These are phyloP conservation scores for Archips crataeganus DNA, from an alignment of 2,888 invertebrate species.

Conservation along the genomic window DNA sequence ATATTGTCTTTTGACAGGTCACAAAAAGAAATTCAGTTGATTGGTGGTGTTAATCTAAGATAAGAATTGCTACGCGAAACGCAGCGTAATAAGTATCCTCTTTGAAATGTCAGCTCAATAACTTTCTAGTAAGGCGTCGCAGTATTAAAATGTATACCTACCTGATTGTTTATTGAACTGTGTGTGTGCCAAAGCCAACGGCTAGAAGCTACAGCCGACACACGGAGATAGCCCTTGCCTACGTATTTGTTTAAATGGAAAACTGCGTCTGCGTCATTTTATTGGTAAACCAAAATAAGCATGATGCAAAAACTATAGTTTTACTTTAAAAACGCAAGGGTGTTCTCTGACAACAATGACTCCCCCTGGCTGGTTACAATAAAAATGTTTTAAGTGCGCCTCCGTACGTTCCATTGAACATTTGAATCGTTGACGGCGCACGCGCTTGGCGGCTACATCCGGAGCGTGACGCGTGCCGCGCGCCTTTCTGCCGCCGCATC, in stretches of 20 bases:
- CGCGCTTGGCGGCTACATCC: constrained; percentile 74
- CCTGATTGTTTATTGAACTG: too few relatives aligned
- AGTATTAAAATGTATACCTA: too few relatives aligned
- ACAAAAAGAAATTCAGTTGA: too few relatives aligned
- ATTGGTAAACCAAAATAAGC: constrained; percentile 15
- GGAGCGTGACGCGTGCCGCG: constrained; percentile 73
- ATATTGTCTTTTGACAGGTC: too few relatives aligned
- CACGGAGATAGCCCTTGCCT: too few relatives aligned
- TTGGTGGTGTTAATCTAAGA: too few relatives aligned
- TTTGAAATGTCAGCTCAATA: too few relatives aligned
- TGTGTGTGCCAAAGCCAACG: too few relatives aligned
- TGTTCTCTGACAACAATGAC: constrained; percentile 60
- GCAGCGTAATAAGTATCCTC: too few relatives aligned
- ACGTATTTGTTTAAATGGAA: not conserved
- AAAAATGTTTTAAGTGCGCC: constrained; percentile 85
- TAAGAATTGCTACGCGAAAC: too few relatives aligned
- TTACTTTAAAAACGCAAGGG: constrained; percentile 51
- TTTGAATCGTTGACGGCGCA: constrained; percentile 71
- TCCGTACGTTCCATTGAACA: constrained; percentile 82
- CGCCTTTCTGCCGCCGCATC: constrained; percentile 45
- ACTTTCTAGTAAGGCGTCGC: too few relatives aligned
- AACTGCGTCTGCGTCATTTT: not conserved
- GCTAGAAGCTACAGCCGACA: too few relatives aligned
- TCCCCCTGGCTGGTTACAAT: constrained; percentile 68
- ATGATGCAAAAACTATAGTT: constrained; percentile 19